Conservation (phyloP, 2,888 invertebrate genomes). For the Proisotoma minuta region DNA sequence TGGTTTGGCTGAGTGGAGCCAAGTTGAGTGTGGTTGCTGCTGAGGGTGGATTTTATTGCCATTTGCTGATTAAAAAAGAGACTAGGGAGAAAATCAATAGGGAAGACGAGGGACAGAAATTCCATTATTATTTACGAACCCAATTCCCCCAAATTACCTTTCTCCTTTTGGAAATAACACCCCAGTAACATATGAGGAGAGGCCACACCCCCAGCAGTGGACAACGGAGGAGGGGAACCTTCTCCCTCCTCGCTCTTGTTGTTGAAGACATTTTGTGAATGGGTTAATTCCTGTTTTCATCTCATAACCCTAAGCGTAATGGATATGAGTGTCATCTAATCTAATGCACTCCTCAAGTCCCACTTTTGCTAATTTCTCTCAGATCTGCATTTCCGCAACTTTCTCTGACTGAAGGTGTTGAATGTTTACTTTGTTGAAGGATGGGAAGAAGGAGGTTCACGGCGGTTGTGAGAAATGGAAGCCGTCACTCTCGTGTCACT, state of each 20-base stretch:
- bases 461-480: background rate
- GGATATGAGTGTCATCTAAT: too few relatives aligned
- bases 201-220: background rate
- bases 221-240: background rate
- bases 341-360: slow-evolving; percentile 24
- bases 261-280: slow-evolving; percentile 36
- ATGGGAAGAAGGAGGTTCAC: background rate
- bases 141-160: background rate
- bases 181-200: background rate
- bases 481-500: background rate
- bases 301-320: slow-evolving; percentile 33
- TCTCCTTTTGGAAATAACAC: too few relatives aligned
- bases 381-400: background rate
- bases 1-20: background rate
- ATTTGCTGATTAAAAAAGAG: slow-evolving; percentile 46
- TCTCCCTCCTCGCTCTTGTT: background rate
- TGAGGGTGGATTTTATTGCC: slow-evolving; percentile 42
- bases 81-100: slow-evolving; percentile 1
- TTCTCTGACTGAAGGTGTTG: background rate
- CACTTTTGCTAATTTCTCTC: background rate
- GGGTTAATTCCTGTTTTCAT: slow-evolving; percentile 14
- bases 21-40: background rate
- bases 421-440: slow-evolving; percentile 2
- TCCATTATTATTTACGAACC: slow-evolving; percentile 15
- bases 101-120: slow-evolving; percentile 6